phyloP scores from a whole-genome alignment of 53 echinoderm and acorn worm species.

The Apostichopus leukothele region DNA sequence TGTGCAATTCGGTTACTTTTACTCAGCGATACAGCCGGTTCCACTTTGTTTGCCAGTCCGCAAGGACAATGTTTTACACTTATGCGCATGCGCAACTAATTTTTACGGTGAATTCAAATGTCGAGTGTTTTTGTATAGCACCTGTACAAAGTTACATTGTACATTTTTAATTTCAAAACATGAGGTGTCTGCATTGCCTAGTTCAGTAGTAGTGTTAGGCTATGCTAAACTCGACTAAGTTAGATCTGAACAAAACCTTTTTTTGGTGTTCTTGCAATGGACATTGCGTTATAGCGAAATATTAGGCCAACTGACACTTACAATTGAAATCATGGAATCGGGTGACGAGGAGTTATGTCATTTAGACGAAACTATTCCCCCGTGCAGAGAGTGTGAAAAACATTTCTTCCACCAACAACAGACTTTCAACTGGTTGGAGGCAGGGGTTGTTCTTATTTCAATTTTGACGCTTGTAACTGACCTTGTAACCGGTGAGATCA shows the following conservation, averaged over 20 bases:
- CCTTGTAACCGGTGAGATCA: conserved; percentile 74
- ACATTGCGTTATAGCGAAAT: too few relatives aligned
- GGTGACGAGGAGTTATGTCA: not conserved
- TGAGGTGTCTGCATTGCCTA: too few relatives aligned
- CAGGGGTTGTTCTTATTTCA: conserved; percentile 72
- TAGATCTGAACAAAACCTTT: not conserved
- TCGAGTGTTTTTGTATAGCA: not conserved
- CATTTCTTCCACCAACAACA: conserved; percentile 62
- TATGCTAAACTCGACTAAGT: not conserved
- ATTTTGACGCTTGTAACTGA: conserved; percentile 75
- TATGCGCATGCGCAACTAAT: not conserved
- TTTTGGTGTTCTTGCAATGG: not conserved
- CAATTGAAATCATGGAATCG: not conserved
- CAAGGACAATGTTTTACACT: too few relatives aligned
- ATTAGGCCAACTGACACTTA: not conserved
- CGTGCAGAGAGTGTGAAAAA: conserved; percentile 72
- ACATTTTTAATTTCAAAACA: not conserved
- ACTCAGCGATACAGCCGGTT: too few relatives aligned
- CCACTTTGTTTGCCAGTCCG: too few relatives aligned
- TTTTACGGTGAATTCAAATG: not conserved
- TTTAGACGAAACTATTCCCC: conserved; percentile 67
- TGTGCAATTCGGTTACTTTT: too few relatives aligned
- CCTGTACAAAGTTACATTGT: not conserved
- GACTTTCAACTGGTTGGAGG: conserved; percentile 84
- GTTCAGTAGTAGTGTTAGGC: too few relatives aligned